Conservation (phyloP, 2,888 invertebrate genomes). For the Eumerus sabulonum region DNA sequence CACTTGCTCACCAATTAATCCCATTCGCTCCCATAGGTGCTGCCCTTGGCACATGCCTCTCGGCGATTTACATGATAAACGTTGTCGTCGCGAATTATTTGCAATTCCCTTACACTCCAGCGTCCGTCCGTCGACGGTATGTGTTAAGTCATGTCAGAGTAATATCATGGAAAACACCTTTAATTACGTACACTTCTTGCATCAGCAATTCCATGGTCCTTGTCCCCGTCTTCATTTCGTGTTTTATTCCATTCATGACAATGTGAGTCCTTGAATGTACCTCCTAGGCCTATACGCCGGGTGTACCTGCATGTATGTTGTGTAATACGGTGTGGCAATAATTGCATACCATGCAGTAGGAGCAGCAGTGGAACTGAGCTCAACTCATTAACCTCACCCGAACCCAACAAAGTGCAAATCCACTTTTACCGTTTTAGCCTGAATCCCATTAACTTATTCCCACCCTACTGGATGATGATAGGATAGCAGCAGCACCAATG, state of each 20-base stretch:
- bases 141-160: slow-evolving; percentile 41
- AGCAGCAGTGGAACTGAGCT: slow-evolving; percentile 6
- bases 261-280: slow-evolving; percentile 49
- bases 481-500: slow-evolving; percentile 23
- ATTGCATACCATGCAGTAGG: slow-evolving; percentile 57
- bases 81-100: slow-evolving; percentile 37
- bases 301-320: slow-evolving; percentile 27
- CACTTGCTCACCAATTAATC: slow-evolving; percentile 32
- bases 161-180: slow-evolving; percentile 60
- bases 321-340: slow-evolving; percentile 59
- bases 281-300: slow-evolving; percentile 12
- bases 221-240: background rate
- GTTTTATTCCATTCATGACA: slow-evolving; percentile 46
- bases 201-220: slow-evolving; percentile 36
- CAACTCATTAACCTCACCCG: slow-evolving; percentile 59
- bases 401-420: slow-evolving; percentile 67
- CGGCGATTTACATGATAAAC: slow-evolving; percentile 35
- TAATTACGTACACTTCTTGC: slow-evolving; percentile 45
- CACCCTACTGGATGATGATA: no score
- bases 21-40: slow-evolving; percentile 20
- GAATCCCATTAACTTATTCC: background rate
- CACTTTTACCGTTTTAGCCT: slow-evolving; percentile 53
- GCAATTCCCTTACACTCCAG: slow-evolving; percentile 17
- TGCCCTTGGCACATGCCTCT: slow-evolving; percentile 54
- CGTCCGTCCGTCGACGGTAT: background rate